Conservation (phyloP, 2,888 invertebrate species). For the Notocelia uddmanniana region DNA sequence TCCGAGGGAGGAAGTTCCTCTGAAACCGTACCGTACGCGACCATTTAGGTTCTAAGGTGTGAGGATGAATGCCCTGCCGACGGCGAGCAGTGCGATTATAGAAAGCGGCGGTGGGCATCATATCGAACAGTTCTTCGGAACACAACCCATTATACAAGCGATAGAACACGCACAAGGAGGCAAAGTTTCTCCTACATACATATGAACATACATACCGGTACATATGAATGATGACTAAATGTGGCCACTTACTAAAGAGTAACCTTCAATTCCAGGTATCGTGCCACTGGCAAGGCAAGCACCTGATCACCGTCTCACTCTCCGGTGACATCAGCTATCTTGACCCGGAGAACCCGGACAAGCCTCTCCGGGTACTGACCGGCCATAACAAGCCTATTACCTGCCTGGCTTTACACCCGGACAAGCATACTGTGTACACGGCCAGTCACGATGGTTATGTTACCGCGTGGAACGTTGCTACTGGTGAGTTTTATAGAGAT, state of each 20-base stretch:
- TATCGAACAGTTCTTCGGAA: too few relatives aligned
- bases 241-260: background rate
- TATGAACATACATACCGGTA: too few relatives aligned
- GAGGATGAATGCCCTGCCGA: too few relatives aligned
- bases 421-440: constrained; percentile 92
- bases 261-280: constrained; percentile 88
- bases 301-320: constrained; percentile 96
- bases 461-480: constrained; percentile 92
- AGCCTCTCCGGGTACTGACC: constrained; percentile 93
- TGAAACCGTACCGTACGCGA: too few relatives aligned
- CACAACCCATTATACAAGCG: too few relatives aligned
- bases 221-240: too few relatives aligned
- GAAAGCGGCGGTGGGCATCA: too few relatives aligned
- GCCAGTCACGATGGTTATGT: constrained; percentile 97
- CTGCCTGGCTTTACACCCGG: constrained; percentile 91
- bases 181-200: too few relatives aligned
- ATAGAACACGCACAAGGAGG: too few relatives aligned
- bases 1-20: too few relatives aligned
- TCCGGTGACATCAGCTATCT: constrained; percentile 98
- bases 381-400: constrained; percentile 99
- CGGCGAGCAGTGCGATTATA: too few relatives aligned
- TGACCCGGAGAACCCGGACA: constrained; percentile 93
- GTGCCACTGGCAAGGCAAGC: constrained; percentile 97
- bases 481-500: constrained; percentile 66
- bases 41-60: too few relatives aligned